Percentiles rank a stretch among this genome's conserved stretches.
Evolutionary conservation across 2,888 invertebrate genomes (phyloP).

Genomic region (Drosophila peninsularis): DNA sequence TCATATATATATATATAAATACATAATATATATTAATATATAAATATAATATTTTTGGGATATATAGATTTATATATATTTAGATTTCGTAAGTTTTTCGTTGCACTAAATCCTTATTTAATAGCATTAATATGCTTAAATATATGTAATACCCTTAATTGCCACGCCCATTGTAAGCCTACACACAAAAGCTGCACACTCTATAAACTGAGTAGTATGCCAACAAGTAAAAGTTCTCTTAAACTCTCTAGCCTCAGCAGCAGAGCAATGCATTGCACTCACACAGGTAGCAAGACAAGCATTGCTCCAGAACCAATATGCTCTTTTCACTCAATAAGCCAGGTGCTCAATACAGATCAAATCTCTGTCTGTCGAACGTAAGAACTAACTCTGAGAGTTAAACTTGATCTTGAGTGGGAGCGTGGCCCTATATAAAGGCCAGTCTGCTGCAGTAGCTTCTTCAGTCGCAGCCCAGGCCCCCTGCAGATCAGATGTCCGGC

Average conservation of each 20-base stretch:
- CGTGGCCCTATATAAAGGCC: neutral
- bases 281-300: neutral
- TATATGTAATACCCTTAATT: too few species aligned
- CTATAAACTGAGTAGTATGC: too few species aligned
- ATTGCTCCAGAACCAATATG: neutral
- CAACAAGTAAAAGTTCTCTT: too few species aligned
- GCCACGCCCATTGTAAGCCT: too few species aligned
- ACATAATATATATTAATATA: too few species aligned
- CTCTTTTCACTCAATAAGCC: neutral
- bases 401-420: neutral
- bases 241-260: neutral
- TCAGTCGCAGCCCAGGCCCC: neutral
- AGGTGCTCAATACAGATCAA: neutral
- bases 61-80: too few species aligned
- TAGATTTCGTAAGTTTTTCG: too few species aligned
- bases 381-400: neutral
- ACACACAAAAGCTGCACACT: too few species aligned
- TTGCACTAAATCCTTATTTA: too few species aligned
- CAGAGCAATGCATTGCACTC: neutral
- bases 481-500: too few species aligned
- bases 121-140: too few species aligned
- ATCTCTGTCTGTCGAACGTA: neutral
- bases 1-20: neutral
- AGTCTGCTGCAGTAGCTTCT: neutral
- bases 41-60: too few species aligned